A percentile compares a stretch with the other conserved stretches of the same genome.
Evolutionary conservation across 2,888 invertebrate genomes (phyloP).

Genomic region (Papilio elwesi): DNA sequence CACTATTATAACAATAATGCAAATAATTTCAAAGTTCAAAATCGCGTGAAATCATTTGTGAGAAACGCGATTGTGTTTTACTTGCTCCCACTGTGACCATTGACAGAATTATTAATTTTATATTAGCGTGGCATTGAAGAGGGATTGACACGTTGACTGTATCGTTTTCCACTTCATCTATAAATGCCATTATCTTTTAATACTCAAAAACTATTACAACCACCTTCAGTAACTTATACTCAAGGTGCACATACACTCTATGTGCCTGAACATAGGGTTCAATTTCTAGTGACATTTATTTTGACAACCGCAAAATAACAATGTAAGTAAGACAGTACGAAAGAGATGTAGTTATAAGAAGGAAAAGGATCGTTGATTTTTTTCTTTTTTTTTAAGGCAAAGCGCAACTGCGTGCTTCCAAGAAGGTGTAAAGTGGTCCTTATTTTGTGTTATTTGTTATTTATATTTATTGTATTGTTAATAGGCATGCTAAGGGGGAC

Average conservation of each 20-base stretch:
- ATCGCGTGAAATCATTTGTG: slow-evolving; percentile 60
- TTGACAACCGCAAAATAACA: slow-evolving; percentile 38
- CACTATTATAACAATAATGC: neutral
- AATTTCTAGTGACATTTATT: slow-evolving; percentile 44
- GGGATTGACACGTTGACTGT: slow-evolving; percentile 77
- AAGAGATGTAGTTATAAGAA: slow-evolving; percentile 56
- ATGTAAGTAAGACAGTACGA: slow-evolving; percentile 62
- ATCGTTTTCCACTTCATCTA: slow-evolving; percentile 81
- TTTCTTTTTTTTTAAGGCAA: slow-evolving; percentile 62
- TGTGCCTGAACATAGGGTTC: slow-evolving; percentile 42
- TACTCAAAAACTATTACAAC: slow-evolving; percentile 50
- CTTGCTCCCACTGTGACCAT: slow-evolving; percentile 49
- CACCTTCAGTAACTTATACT: slow-evolving; percentile 47
- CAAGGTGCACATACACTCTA: neutral
- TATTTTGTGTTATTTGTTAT: slow-evolving; percentile 78
- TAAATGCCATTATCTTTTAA: slow-evolving; percentile 68
- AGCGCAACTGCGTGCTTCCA: slow-evolving; percentile 77
- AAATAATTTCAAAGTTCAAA: slow-evolving; percentile 47
- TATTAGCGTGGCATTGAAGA: slow-evolving; percentile 76
- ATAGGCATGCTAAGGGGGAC: slow-evolving; percentile 80
- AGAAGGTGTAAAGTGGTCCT: slow-evolving; percentile 83
- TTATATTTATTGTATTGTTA: slow-evolving; percentile 84
- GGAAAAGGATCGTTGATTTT: slow-evolving; percentile 55
- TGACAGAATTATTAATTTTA: slow-evolving; percentile 76
- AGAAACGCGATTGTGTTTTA: slow-evolving; percentile 52